phyloP scores from a whole-genome alignment of 2,113 vertebrate species.

The Microcebus griseorufus region DNA sequence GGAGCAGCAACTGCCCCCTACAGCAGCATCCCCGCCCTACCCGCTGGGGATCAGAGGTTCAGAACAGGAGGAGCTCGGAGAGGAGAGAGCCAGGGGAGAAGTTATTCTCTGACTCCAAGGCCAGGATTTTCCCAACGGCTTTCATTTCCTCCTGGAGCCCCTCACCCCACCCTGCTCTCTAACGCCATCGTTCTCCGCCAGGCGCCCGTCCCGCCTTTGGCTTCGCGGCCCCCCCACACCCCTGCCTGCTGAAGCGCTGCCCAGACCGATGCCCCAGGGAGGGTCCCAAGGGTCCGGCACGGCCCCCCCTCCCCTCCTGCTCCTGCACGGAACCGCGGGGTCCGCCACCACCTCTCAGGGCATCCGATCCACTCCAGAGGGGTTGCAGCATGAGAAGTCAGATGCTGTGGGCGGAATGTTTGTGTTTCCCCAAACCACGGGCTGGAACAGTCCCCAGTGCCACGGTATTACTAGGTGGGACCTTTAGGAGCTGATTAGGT shows the following conservation, averaged over 20 bases:
- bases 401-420: not conserved
- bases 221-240: not conserved
- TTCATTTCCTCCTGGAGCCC: not conserved
- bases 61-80: not conserved
- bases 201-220: not conserved
- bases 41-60: not conserved
- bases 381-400: not conserved
- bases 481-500: not conserved
- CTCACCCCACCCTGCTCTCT: not conserved
- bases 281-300: too few relatives aligned
- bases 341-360: too few relatives aligned
- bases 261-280: not conserved
- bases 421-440: not conserved
- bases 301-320: accelerated
- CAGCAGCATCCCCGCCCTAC: not conserved
- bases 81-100: not conserved
- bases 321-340: not conserved
- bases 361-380: not conserved
- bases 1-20: not conserved
- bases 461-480: not conserved
- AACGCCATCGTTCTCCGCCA: not conserved
- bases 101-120: not conserved
- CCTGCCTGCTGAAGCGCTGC: not conserved
- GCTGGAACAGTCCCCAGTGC: not conserved
- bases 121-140: not conserved